phyloP scores from a whole-genome alignment of 1,140 invertebrate species.

The Trichonephila inaurata region DNA sequence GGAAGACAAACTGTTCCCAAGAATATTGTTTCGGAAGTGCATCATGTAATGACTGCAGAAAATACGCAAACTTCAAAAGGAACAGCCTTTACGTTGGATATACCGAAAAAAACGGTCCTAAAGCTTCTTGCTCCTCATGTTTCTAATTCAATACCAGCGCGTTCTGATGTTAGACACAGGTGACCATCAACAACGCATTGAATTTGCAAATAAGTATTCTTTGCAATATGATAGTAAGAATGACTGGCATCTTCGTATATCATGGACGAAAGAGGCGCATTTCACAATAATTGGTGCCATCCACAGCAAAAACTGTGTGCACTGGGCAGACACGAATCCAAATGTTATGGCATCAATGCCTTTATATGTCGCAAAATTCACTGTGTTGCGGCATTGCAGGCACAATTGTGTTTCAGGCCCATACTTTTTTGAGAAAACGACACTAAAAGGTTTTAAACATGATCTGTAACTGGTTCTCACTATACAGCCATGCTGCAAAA shows the following conservation, averaged over 20 bases:
- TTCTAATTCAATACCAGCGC: background rate
- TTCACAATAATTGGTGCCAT: background rate
- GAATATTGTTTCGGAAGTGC: background rate
- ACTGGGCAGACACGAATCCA: background rate
- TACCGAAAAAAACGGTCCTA: background rate
- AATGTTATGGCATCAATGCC: background rate
- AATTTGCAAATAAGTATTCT: too few relatives aligned
- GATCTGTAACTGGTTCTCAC: background rate
- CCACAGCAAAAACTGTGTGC: background rate
- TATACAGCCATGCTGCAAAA: background rate
- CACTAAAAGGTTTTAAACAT: background rate
- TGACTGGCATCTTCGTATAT: too few relatives aligned
- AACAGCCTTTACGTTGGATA: background rate
- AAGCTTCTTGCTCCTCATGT: background rate
- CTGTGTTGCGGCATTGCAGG: background rate
- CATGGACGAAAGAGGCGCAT: too few relatives aligned
- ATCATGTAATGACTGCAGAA: background rate
- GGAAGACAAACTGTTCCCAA: background rate
- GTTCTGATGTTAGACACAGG: background rate
- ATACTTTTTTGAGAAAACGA: background rate
- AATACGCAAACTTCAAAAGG: background rate
- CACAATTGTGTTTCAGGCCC: background rate
- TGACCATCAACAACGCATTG: too few relatives aligned
- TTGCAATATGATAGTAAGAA: too few relatives aligned
- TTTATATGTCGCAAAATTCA: too few relatives aligned